Conservation (phyloP, 2,113 vertebrate genomes). For the Malurus cyaneus region DNA sequence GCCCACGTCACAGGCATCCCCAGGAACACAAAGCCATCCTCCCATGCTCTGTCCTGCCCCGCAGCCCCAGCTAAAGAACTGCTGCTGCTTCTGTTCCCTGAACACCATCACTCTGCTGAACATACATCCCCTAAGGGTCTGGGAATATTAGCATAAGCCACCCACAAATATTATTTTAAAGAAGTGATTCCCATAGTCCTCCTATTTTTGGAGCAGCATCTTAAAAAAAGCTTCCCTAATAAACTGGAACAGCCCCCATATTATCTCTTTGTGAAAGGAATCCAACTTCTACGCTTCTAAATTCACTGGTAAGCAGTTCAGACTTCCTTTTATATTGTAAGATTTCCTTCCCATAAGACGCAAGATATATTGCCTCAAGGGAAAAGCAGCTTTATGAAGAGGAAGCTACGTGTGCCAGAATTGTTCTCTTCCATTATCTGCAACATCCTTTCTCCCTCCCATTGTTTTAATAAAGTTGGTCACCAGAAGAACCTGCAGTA, state of each 20-base stretch:
- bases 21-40: neutral
- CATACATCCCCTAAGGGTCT: neutral
- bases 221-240: slow-evolving; percentile 34
- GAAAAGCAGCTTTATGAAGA: slow-evolving; percentile 49
- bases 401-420: slow-evolving; percentile 29
- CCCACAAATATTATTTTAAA: slow-evolving; percentile 32
- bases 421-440: slow-evolving; percentile 44
- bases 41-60: neutral
- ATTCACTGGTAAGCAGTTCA: slow-evolving; percentile 49
- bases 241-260: neutral
- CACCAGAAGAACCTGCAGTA: slow-evolving; percentile 26
- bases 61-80: neutral
- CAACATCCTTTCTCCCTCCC: slow-evolving; percentile 28
- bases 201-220: slow-evolving; percentile 30
- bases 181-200: slow-evolving; percentile 8
- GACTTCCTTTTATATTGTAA: slow-evolving; percentile 50
- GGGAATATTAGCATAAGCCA: slow-evolving; percentile 4
- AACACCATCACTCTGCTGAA: slow-evolving; percentile 7
- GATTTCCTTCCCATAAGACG: slow-evolving; percentile 50
- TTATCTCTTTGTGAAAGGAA: slow-evolving; percentile 32
- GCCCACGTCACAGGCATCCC: slow-evolving; percentile 19
- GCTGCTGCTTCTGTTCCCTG: neutral
- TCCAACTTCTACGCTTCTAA: slow-evolving; percentile 19
- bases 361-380: slow-evolving; percentile 41
- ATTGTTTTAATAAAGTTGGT: slow-evolving; percentile 40